A percentile compares a stretch with the other conserved stretches of the same genome.
Evolutionary conservation across 1,140 invertebrate species (phyloP).

Genomic region (Laodelphax striatellus): DNA sequence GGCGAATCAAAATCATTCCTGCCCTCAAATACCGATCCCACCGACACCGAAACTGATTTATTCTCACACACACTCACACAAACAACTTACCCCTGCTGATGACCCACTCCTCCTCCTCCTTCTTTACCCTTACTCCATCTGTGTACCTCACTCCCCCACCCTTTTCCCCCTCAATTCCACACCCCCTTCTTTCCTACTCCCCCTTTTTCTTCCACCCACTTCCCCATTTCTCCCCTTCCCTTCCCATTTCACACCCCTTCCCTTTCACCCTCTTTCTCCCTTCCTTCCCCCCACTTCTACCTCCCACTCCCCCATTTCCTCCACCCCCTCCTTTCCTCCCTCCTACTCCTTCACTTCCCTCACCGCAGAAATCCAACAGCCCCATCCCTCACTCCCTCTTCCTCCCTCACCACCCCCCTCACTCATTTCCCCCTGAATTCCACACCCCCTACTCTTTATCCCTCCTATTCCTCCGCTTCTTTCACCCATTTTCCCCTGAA

Average conservation of each 20-base stretch:
- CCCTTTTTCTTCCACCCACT: slow-evolving; percentile 3
- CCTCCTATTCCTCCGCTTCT: too few relatives aligned
- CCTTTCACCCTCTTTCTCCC: slow-evolving; percentile 9
- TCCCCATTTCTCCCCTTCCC: slow-evolving; percentile 14
- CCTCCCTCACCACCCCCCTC: too few relatives aligned
- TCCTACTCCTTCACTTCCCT: slow-evolving; percentile 1
- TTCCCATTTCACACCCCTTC: background rate
- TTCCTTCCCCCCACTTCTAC: slow-evolving; percentile 17
- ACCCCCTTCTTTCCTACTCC: background rate
- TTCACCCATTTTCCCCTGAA: too few relatives aligned
- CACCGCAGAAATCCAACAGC: background rate
- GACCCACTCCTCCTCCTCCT: background rate
- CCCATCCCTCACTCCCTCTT: too few relatives aligned
- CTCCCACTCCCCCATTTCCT: slow-evolving; percentile 8
- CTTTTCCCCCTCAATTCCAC: background rate
- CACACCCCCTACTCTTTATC: too few relatives aligned
- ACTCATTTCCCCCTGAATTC: too few relatives aligned
- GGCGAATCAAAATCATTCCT: background rate
- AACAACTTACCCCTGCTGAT: too few relatives aligned
- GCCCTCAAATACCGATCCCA: background rate
- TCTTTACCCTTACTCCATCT: background rate
- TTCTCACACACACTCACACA: background rate
- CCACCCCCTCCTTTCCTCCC: background rate
- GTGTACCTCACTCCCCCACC: background rate
- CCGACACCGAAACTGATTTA: slow-evolving; percentile 6